These are phyloP conservation scores for Bhutanitis thaidina DNA, from an alignment of 2,888 invertebrate genomes.

Conservation along the genomic window DNA sequence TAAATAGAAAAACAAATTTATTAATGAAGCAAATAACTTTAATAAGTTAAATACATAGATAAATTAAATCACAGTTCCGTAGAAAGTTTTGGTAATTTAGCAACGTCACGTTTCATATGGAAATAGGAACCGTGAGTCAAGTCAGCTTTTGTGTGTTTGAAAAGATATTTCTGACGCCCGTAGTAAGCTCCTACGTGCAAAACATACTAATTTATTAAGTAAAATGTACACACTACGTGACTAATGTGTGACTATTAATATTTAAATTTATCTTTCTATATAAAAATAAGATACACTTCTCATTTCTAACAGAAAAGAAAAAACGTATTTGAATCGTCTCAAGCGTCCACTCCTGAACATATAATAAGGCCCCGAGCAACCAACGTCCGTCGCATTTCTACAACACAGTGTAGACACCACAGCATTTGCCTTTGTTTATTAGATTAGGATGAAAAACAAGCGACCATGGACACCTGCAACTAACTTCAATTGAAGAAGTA, in stretches of 20 bases:
- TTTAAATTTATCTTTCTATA: not conserved
- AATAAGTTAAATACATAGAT: too few species aligned
- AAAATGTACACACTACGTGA: not conserved
- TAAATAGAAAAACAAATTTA: too few species aligned
- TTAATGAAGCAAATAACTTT: too few species aligned
- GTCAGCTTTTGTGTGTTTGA: not conserved
- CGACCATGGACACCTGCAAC: too few species aligned
- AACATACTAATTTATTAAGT: slow-evolving; percentile 1
- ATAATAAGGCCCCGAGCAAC: too few species aligned
- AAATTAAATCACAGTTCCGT: not conserved
- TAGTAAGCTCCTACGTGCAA: not conserved
- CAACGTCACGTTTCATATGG: slow-evolving; percentile 5
- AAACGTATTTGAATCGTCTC: too few species aligned
- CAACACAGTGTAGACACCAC: too few species aligned
- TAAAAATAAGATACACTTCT: not conserved
- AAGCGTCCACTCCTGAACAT: too few species aligned
- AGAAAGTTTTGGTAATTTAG: not conserved
- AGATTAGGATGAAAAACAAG: too few species aligned
- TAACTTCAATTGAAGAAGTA: too few species aligned
- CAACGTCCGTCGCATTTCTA: too few species aligned
- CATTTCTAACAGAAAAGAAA: not conserved
- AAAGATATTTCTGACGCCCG: slow-evolving; percentile 3
- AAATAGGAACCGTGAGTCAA: slow-evolving; percentile 5
- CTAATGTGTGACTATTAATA: not conserved
- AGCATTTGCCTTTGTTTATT: too few species aligned